Evolutionary conservation across 2,113 vertebrate species (phyloP), one percentile per base, ranked within the genome.

Genomic region (Neogobius melanostomus): DNA sequence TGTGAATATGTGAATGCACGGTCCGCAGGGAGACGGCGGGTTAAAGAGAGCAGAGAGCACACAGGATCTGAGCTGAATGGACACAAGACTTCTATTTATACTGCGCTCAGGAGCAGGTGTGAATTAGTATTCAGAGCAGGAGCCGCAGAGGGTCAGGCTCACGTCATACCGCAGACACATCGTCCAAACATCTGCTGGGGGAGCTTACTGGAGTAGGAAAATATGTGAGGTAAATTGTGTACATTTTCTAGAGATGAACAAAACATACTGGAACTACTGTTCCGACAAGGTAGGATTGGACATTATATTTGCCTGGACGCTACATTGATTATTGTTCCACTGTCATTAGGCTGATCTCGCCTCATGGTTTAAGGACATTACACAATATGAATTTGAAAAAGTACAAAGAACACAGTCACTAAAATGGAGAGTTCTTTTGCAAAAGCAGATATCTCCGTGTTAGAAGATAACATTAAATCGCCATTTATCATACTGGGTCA

Each of bases 121-220:
- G 86, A 81, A 92, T 92, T 90, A 91, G 88, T 82, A 91, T 91
- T 82, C 90, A 86, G 73, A 49, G 21, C 75, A 74, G 71, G 51
- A 53, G 52, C 70, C 72, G 79, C 82, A 75, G 43, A 64, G 83
- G 85, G 85, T 83, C 83, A 79, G 80, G 79, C 76, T 79, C 73
- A 82, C 78, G 54, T 57, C 84, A 91, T 89, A 86, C 89, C 90
- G 89, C 86, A 85, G 51, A 77, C 28, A 51, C 84, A 81, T 83
- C 74, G 36, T 45, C 68, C 76, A 67, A n/a, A 45, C 69, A 86
- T 85, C 62, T 78, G 79, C 77, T 78, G 72, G 15, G 15, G 0
- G 16, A 9, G 10, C 62, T 17, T 6, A 10, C 59, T 48, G 43
- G 45, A 47, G 48, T 17, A 21, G 62, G 62, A 47, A 8, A 36